Evolutionary conservation across 1,140 invertebrate genomes (phyloP), one percentile per base, ranked within the genome.

Genomic region (Gonatopus flavifemur): DNA sequence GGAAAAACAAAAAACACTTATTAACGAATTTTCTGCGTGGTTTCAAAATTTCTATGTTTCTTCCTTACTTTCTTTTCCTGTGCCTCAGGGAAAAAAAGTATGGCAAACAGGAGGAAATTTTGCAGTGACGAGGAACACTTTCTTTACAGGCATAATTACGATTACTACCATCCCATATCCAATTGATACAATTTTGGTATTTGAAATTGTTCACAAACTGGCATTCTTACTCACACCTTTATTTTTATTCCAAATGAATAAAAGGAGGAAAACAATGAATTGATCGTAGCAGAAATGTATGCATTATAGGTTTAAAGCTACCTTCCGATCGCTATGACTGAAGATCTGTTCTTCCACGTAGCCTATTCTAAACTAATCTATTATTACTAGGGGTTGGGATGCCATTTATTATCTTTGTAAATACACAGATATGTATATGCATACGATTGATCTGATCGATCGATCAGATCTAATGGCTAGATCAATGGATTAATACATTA

Each of bases 311-410:
- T 38, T 45, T 39, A 58, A 57, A 58, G 48, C 53, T 63, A 64
- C 49, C 59, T 68, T 64, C 42, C 32, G 48, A 70, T 73, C 49
- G 59, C 57, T 66, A 64, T 47, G 64, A 71, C 62, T 67, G 57
- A 71, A 67, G 51, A 55, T 72, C 57, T 66, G 70, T 66, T 75
- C 70, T 74, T 74, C 72, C 72, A 67, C 58, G 64, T 65, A 72
- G 62, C 57, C 69, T 66, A 70, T 72, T 72, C 62, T 68, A 68
- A 69, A 67, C 37, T 69, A 66, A 64, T 69, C 52, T 37, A 60
- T 40, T 39, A 33, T 24, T 22, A 36, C 42, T 65, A 69, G 57
- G 45, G 47, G 57, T 28, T 43, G 45, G 51, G 49, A 63, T 57
- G 56, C 58, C 54, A 55, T 62, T 68, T 66, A 62, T 59, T 40